Base-by-base conservation (phyloP, 2,888 invertebrate genomes). In the Monoplex corrugatus region DNA sequence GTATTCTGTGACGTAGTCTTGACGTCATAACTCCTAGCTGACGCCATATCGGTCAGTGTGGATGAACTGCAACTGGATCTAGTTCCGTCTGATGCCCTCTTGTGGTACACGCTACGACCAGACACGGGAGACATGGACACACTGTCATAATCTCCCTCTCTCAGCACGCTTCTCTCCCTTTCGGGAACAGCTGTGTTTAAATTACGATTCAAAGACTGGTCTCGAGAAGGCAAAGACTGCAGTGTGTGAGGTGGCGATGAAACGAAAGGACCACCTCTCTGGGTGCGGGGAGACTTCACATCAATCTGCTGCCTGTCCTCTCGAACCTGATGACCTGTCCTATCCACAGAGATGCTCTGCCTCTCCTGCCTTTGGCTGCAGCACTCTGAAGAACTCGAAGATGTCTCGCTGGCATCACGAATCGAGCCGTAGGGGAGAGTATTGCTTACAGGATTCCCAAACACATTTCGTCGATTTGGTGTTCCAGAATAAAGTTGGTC, bases 301-400 rank as follows among this genome's bases (percentile, higher is more conserved):
- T 89, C 89, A 68, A 91, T 89, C 80, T 91, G 90, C 82, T 89
- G 87, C 84, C 90, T 75, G 87, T 91, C 89, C 38, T 88, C 89
- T 44, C 78, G 44, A 38, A 91, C 85, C 78, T 91, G 90, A 43
- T 91, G 89, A 8, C 89, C 90, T 5, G 88, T 89, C 38, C 90
- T 78, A 44, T 91, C 90, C 44, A 90, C 89, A 50, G 88, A 88
- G 44, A 45, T 50, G n/a, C 32, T 32, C 68, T 50, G 50, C 50
- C 19, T 19, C 50, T 50, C 50, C 72, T 72, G 72, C 72, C 78
- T 23, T 28, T 23, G 40, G 8, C 43, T 40, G 78, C 78, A 80
- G 78, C 43, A 40, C 6, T 43, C 78, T 8, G 40, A n/a, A n/a
- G n/a, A n/a, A n/a, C n/a, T n/a, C n/a, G n/a, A n/a, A n/a, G n/a